Conservation (phyloP, 2,888 invertebrate genomes). For the Eurois occulta region DNA sequence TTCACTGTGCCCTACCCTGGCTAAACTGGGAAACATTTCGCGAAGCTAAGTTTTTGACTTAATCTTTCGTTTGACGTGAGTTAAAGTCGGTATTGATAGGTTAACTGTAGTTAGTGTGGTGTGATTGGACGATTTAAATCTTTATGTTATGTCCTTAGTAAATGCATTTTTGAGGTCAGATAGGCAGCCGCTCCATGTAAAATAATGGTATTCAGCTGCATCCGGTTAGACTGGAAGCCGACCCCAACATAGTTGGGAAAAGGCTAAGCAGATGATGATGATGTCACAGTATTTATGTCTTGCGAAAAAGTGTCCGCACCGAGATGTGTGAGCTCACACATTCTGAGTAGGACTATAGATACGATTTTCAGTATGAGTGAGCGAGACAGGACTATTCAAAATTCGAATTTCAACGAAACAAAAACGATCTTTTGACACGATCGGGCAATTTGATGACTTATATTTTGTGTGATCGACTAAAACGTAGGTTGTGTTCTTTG, state of each 20-base stretch:
- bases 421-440: not conserved
- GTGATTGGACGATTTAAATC: not conserved
- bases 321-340: not conserved
- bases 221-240: not conserved
- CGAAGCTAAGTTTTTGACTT: slow-evolving; percentile 58
- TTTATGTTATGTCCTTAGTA: not conserved
- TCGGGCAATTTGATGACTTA: not conserved
- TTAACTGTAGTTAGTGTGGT: slow-evolving; percentile 31
- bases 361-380: not conserved
- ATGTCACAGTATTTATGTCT: not conserved
- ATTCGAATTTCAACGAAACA: not conserved
- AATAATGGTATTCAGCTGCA: not conserved
- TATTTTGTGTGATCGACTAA: not conserved
- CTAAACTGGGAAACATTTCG: slow-evolving; percentile 60
- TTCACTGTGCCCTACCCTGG: slow-evolving; percentile 58
- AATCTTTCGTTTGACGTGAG: slow-evolving; percentile 58
- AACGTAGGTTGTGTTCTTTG: slow-evolving; percentile 9
- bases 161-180: not conserved
- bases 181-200: not conserved
- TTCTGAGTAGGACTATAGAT: not conserved
- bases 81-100: slow-evolving; percentile 46
- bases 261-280: not conserved
- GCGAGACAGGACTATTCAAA: not conserved
- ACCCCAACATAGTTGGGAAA: not conserved
- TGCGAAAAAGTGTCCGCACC: too few species aligned